Percentiles rank a stretch among this genome's conserved stretches.
phyloP scores from a whole-genome alignment of 1,140 invertebrate genomes.

The Tetraneura akinire region DNA sequence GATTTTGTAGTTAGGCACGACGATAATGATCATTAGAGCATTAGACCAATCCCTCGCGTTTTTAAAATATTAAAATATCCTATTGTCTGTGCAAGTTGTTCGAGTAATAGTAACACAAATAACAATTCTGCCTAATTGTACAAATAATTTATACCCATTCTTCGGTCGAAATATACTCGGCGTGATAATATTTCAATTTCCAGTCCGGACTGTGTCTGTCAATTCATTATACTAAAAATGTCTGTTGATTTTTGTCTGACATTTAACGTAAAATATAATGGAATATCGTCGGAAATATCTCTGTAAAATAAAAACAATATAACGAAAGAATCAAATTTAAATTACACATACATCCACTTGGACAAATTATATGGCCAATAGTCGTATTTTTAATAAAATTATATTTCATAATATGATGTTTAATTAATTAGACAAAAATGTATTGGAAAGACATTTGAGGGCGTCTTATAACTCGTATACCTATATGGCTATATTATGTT shows the following conservation, averaged over 20 bases:
- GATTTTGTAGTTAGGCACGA: not conserved
- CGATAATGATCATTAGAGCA: not conserved
- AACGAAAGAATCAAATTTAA: not conserved
- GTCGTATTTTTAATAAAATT: no score
- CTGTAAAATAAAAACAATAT: not conserved
- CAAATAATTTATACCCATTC: no score
- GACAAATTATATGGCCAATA: no score
- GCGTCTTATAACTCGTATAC: no score
- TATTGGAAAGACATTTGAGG: no score
- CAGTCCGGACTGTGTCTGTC: not conserved
- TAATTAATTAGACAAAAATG: no score
- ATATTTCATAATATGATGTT: no score
- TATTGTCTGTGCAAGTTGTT: not conserved
- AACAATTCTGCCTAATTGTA: conserved; percentile 25
- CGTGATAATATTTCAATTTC: not conserved
- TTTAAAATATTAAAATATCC: not conserved
- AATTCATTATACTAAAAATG: not conserved
- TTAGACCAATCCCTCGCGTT: not conserved
- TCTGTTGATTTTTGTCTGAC: not conserved
- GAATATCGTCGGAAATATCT: not conserved
- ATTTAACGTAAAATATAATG: not conserved
- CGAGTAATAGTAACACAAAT: conserved; percentile 7
- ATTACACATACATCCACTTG: no score
- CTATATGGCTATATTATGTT: no score
- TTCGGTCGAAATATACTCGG: not conserved